Evolutionary conservation across 2,797 vertebrate genomes (phyloP).

Genomic region (Pelochelys cantorii): DNA sequence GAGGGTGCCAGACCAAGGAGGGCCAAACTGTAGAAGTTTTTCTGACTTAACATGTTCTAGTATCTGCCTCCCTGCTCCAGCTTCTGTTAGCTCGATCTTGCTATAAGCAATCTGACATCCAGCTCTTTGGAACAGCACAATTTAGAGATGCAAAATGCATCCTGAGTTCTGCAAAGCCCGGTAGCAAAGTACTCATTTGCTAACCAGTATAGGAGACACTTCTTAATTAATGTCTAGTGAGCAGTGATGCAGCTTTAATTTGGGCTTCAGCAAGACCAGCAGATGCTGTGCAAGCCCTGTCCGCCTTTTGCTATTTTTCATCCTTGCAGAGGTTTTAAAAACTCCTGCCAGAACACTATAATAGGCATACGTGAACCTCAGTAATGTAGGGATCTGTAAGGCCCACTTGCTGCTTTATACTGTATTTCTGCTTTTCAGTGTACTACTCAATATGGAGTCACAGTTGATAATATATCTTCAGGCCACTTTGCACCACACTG

Average conservation of each 20-base stretch:
- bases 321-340: neutral
- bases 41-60: neutral
- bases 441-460: neutral
- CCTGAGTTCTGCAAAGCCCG: neutral
- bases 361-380: neutral
- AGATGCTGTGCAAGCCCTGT: neutral
- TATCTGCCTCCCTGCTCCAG: neutral
- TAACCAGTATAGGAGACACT: slow-evolving; percentile 18
- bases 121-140: neutral
- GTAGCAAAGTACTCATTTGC: neutral
- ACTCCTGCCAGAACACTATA: neutral
- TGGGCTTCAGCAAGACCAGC: slow-evolving; percentile 2
- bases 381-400: neutral
- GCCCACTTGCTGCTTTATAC: neutral
- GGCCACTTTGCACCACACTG: neutral
- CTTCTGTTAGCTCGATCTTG: neutral
- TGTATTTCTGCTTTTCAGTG: neutral
- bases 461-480: neutral
- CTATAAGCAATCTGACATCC: neutral
- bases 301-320: neutral
- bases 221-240: slow-evolving; percentile 60
- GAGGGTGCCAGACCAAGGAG: too few relatives aligned
- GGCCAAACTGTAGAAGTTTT: neutral
- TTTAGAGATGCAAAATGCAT: neutral
- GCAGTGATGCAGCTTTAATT: slow-evolving; percentile 50